Evolutionary conservation across 1,140 invertebrate species (phyloP).

Genomic region (Pristionchus pacificus): DNA sequence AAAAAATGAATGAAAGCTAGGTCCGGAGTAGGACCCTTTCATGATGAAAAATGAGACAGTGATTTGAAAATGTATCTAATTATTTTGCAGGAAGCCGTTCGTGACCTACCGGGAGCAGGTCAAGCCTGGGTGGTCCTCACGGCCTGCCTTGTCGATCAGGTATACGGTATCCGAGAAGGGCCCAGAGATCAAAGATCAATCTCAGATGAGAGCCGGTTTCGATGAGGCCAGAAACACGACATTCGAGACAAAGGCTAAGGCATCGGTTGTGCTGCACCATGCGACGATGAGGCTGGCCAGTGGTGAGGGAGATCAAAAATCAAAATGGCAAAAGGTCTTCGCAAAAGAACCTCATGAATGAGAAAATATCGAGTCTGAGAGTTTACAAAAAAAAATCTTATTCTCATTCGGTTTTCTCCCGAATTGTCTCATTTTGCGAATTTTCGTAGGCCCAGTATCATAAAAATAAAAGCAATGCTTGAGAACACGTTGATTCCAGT

Average conservation of each 20-base stretch:
- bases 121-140: slow-evolving; percentile 57
- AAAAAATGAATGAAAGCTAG: too few relatives aligned
- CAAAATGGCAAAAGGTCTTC: too few relatives aligned
- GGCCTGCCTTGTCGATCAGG: slow-evolving; percentile 54
- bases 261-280: neutral
- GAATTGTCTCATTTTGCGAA: neutral
- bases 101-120: slow-evolving; percentile 54
- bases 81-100: slow-evolving; percentile 52
- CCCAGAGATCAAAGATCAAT: neutral
- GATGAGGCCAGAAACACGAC: slow-evolving; percentile 15
- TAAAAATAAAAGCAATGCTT: neutral
- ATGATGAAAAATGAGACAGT: slow-evolving; percentile 1
- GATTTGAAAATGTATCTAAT: slow-evolving; percentile 19
- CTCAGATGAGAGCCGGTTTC: slow-evolving; percentile 25
- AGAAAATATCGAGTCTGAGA: too few relatives aligned
- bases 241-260: neutral
- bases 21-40: slow-evolving; percentile 19
- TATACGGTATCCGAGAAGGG: slow-evolving; percentile 17
- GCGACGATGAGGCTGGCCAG: neutral
- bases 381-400: neutral
- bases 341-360: too few relatives aligned
- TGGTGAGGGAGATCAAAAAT: too few relatives aligned
- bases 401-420: neutral
- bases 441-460: neutral
- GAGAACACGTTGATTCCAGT: too few relatives aligned